Conservation (phyloP, 1,140 invertebrate species). For the Akabosia matsudoensis region DNA sequence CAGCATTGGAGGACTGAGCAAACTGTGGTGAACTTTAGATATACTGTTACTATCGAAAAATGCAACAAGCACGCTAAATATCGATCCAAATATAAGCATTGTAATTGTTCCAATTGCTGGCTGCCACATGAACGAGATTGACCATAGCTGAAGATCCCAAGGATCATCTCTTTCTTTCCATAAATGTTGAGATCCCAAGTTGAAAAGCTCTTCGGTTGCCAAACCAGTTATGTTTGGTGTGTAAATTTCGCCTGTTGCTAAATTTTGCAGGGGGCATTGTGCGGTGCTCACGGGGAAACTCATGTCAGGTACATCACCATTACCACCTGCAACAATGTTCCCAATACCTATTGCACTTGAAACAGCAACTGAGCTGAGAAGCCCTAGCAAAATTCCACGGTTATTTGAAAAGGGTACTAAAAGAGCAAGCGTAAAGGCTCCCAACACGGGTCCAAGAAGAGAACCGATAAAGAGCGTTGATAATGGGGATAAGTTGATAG, state of each 20-base stretch:
- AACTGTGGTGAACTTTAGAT: slow-evolving; percentile 19
- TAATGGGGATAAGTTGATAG: slow-evolving; percentile 29
- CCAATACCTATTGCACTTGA: slow-evolving; percentile 31
- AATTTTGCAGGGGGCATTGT: background rate
- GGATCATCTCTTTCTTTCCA: slow-evolving; percentile 29
- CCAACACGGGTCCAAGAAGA: slow-evolving; percentile 50
- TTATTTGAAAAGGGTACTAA: slow-evolving; percentile 75
- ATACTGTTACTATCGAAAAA: background rate
- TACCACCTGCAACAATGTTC: slow-evolving; percentile 29
- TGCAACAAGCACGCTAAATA: slow-evolving; percentile 24
- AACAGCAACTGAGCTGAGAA: slow-evolving; percentile 7
- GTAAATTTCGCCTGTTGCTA: background rate
- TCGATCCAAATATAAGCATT: slow-evolving; percentile 23
- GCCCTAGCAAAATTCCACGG: slow-evolving; percentile 53
- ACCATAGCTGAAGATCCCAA: background rate
- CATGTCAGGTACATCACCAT: background rate
- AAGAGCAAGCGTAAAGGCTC: slow-evolving; percentile 81
- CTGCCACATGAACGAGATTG: slow-evolving; percentile 30
- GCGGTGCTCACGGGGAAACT: background rate
- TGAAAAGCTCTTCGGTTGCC: background rate
- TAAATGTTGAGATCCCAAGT: too few species aligned
- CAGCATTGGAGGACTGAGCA: slow-evolving; percentile 24
- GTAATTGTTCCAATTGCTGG: slow-evolving; percentile 26
- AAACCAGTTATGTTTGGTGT: background rate
- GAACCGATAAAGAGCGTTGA: slow-evolving; percentile 31